These are phyloP conservation scores for Myotis lucifugus DNA, from an alignment of 2,113 vertebrate genomes.

Conservation along the genomic window DNA sequence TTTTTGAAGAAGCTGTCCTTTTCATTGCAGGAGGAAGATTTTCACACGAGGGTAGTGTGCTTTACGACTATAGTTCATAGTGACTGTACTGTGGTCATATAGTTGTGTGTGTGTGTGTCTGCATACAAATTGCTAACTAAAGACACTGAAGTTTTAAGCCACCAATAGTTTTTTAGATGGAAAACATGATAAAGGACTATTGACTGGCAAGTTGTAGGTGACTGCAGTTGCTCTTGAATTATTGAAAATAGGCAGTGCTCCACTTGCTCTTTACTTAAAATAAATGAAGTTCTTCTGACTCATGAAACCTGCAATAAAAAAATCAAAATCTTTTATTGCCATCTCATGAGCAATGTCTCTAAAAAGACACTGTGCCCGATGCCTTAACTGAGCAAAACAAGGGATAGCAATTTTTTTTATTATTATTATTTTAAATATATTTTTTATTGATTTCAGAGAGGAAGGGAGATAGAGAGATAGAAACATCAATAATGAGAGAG, in stretches of 20 bases:
- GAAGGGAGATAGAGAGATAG: too few relatives aligned
- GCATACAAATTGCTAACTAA: conserved; percentile 3
- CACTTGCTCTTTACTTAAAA: conserved; percentile 60
- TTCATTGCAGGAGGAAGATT: background rate
- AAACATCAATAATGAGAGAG: too few relatives aligned
- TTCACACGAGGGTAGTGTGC: background rate
- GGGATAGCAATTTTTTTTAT: background rate
- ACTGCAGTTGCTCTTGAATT: conserved; percentile 17
- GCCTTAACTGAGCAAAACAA: conserved; percentile 28
- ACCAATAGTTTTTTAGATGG: conserved; percentile 9
- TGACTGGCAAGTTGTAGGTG: conserved; percentile 39
- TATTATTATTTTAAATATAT: too few relatives aligned
- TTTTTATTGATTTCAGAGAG: too few relatives aligned
- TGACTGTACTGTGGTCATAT: background rate
- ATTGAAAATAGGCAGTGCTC: conserved; percentile 45
- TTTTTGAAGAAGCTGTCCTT: background rate
- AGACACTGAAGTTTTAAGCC: background rate
- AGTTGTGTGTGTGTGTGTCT: background rate
- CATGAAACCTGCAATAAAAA: conserved; percentile 56
- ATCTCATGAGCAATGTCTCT: conserved; percentile 31
- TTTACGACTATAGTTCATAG: background rate
- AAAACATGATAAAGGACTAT: conserved; percentile 32
- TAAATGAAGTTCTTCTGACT: conserved; percentile 58
- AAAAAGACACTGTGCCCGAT: background rate
- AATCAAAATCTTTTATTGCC: conserved; percentile 52